Evolutionary conservation across 1,140 invertebrate genomes (phyloP).

Genomic region (Pinna nobilis): DNA sequence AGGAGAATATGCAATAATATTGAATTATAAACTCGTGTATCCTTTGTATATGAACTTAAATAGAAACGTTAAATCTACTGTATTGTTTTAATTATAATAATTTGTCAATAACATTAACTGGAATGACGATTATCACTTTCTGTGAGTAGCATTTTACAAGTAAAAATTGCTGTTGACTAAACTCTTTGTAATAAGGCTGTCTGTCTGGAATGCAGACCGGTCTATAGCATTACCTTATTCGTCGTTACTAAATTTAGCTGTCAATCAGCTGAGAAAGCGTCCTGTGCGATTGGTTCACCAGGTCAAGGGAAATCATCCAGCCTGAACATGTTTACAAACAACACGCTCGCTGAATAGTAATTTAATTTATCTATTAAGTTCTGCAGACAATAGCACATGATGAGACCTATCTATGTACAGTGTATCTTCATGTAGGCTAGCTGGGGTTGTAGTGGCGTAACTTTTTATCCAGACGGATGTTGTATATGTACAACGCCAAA

Average conservation of each 20-base stretch:
- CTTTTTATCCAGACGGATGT: not conserved
- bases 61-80: too few relatives aligned
- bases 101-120: too few relatives aligned
- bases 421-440: not conserved
- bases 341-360: not conserved
- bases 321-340: constrained; percentile 25
- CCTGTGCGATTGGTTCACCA: constrained; percentile 22
- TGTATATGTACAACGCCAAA: not conserved
- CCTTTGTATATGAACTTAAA: too few relatives aligned
- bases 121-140: too few relatives aligned
- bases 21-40: too few relatives aligned
- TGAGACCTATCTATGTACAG: not conserved
- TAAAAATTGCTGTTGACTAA: not conserved
- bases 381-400: not conserved
- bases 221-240: constrained; percentile 61
- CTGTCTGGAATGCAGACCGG: constrained; percentile 64
- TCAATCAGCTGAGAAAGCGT: constrained; percentile 53
- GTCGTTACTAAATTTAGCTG: constrained; percentile 47
- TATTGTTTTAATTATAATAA: too few relatives aligned
- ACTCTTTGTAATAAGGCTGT: not conserved
- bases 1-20: constrained; percentile 36
- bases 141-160: constrained; percentile 6
- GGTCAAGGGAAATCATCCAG: constrained; percentile 28
- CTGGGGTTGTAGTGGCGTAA: not conserved
- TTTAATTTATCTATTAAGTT: not conserved